A percentile compares a stretch with the other conserved stretches of the same genome.
These are phyloP conservation scores for Oscheius onirici DNA, from an alignment of 2,888 invertebrate genomes.

Conservation along the genomic window DNA sequence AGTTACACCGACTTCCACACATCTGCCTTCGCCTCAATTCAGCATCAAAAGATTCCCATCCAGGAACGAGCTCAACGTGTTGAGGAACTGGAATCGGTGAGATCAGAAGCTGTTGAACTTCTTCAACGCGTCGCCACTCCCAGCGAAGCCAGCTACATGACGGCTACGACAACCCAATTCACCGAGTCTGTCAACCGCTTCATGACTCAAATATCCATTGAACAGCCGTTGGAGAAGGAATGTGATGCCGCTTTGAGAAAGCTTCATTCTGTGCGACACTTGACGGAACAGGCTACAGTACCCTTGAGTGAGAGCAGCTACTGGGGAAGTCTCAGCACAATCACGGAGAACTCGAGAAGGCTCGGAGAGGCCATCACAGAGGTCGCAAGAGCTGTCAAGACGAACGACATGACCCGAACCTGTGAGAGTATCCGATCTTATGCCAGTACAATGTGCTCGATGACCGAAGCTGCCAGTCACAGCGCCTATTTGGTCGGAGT, in stretches of 20 bases:
- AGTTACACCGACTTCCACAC: slow-evolving; percentile 63
- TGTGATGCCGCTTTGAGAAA: slow-evolving; percentile 93
- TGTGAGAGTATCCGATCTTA: slow-evolving; percentile 79
- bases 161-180: slow-evolving; percentile 44
- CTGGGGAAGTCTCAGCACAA: slow-evolving; percentile 52
- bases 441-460: slow-evolving; percentile 86
- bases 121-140: slow-evolving; percentile 21
- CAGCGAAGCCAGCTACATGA: slow-evolving; percentile 54
- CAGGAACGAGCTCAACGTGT: slow-evolving; percentile 23
- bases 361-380: slow-evolving; percentile 84
- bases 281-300: slow-evolving; percentile 86
- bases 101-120: slow-evolving; percentile 40
- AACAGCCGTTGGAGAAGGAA: slow-evolving; percentile 93
- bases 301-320: slow-evolving; percentile 84
- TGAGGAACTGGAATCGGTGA: slow-evolving; percentile 47
- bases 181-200: slow-evolving; percentile 79
- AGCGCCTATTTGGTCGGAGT: slow-evolving; percentile 93
- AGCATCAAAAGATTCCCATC: slow-evolving; percentile 30
- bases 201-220: slow-evolving; percentile 87
- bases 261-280: slow-evolving; percentile 79
- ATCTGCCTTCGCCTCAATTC: slow-evolving; percentile 51
- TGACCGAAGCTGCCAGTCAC: slow-evolving; percentile 90
- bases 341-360: slow-evolving; percentile 85
- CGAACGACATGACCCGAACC: slow-evolving; percentile 85
- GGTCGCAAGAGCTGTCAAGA: slow-evolving; percentile 90